Evolutionary conservation across 2,888 invertebrate genomes (phyloP), one percentile per base, ranked within the genome.

Genomic region (Drosophila austrosaltans): DNA sequence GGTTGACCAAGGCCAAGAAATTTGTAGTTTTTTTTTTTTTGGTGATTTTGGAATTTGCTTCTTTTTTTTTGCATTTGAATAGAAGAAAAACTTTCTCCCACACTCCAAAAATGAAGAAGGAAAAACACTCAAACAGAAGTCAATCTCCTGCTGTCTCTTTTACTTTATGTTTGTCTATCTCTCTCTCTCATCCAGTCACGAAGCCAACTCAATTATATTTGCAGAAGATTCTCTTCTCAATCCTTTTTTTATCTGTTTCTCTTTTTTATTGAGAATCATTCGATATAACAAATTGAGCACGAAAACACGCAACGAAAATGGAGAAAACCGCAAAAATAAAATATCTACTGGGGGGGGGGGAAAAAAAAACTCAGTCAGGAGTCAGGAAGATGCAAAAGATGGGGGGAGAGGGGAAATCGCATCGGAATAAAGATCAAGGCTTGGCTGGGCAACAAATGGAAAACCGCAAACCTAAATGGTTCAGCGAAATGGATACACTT

Each of bases 211-310:
- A 81, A 80, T 69, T 77, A 77, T 79, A 67, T 63, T 71, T 73
- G 74, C 60, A 53, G 36, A 69, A 85, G 82, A 87, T 87, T 82
- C 85, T 48, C 48, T 48, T 25, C 48, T 40, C 48, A 48, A 48
- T 12, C 36, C 36, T 36, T 36, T 48, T 48, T 48, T 6, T 30
- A 25, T 48, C 10, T 36, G 10, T 25, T 48, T 25, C 10, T 25
- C 10, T 12, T 12, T 25, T 6, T 16, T 85, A 87, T 82, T 79
- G 82, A 87, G 48, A 85, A 87, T 85, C 85, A 87, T 85, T 85
- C 48, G 85, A 87, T 87, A 87, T 87, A 85, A 83, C 83, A 86
- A 86, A 86, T 86, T 85, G 87, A 76, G 75, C 87, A 86, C 83
- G 83, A 82, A 53, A 72, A 85, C 48, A 83, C 78, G 82, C 84